phyloP scores from a whole-genome alignment of 2,113 vertebrate genomes.

The Glaucomys volans region DNA sequence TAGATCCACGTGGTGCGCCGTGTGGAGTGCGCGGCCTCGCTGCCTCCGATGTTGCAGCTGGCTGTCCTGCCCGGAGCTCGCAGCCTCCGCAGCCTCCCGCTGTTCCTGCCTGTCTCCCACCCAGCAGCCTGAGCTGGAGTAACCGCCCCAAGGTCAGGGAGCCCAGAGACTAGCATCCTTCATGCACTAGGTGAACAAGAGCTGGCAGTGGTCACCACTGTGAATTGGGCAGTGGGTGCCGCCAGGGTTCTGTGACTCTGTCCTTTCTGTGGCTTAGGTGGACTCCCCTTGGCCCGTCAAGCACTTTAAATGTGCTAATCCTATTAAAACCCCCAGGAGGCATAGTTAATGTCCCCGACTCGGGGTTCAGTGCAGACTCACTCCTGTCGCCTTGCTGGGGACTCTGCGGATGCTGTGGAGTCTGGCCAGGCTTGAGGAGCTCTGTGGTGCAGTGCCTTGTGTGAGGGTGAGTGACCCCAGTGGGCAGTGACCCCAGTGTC shows the following conservation, averaged over 20 bases:
- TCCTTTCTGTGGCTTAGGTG: not conserved
- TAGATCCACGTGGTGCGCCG: fast-evolving
- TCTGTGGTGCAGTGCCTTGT: not conserved
- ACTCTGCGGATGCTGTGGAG: no score
- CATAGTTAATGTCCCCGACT: no score
- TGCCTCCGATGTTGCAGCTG: fast-evolving
- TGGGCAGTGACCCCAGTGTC: not conserved
- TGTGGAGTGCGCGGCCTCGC: no score
- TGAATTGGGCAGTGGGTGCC: no score
- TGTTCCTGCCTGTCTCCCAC: fast-evolving
- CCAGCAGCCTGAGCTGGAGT: not conserved
- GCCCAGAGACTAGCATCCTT: no score
- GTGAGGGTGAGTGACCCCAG: not conserved
- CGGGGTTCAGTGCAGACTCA: no score
- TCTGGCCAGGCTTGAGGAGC: not conserved
- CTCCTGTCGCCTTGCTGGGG: not conserved
- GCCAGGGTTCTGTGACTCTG: fast-evolving
- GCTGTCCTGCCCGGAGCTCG: not conserved
- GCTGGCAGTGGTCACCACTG: no score
- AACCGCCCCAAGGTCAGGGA: not conserved
- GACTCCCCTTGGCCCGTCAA: not conserved
- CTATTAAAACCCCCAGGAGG: not conserved
- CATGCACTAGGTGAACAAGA: no score
- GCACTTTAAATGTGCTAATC: no score
- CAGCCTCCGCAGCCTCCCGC: no score